These are phyloP conservation scores for Pseudotriccus pelzelni DNA, from an alignment of 2,797 vertebrate species.

Conservation along the genomic window DNA sequence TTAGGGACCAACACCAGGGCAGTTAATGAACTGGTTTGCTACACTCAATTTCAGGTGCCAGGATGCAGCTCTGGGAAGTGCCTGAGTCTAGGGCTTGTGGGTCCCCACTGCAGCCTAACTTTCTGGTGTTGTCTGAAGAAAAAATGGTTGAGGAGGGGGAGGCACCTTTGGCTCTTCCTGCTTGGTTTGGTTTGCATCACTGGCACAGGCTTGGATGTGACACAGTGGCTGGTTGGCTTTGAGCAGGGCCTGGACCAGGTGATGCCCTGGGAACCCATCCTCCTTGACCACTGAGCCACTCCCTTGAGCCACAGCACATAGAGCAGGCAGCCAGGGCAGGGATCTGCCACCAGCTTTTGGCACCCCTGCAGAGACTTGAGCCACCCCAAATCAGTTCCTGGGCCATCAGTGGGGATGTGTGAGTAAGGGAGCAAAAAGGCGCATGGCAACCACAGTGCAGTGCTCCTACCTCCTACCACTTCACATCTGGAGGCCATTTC, in stretches of 20 bases:
- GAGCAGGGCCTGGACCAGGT: background rate
- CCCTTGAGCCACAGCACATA: fast-evolving
- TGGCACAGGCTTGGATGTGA: background rate
- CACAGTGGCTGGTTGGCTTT: background rate
- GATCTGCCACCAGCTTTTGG: background rate
- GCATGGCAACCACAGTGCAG: fast-evolving
- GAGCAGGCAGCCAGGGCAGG: background rate
- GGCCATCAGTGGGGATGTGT: fast-evolving
- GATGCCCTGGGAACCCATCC: background rate
- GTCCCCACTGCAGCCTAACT: background rate
- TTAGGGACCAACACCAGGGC: background rate
- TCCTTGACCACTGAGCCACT: background rate
- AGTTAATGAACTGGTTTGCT: background rate
- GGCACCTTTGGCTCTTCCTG: background rate
- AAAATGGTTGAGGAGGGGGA: background rate
- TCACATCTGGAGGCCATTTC: constrained; percentile 89
- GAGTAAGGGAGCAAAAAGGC: background rate
- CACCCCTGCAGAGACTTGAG: background rate
- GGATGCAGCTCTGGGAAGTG: background rate
- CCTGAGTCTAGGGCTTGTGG: background rate
- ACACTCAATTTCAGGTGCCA: background rate
- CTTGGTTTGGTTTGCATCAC: background rate
- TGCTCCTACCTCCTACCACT: constrained; percentile 82
- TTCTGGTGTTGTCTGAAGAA: background rate
- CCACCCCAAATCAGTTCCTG: fast-evolving